Evolutionary conservation across 2,113 vertebrate genomes (phyloP), one percentile per base, ranked within the genome.

Genomic region (Grammomys surdaster): DNA sequence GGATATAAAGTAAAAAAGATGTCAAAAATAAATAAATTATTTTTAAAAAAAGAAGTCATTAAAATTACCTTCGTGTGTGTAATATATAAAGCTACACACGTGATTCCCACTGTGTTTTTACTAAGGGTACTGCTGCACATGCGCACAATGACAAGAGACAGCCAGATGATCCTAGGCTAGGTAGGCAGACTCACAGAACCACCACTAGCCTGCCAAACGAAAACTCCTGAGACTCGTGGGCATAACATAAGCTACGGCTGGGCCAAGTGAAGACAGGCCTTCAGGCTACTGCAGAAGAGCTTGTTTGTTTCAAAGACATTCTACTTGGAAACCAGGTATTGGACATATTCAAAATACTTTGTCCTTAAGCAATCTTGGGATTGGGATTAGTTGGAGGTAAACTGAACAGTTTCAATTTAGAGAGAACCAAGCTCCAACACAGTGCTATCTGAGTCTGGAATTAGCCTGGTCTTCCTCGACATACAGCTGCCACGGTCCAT

Each of bases 51-150:
- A 89, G 54, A 16, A 46, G 20, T 20, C 43, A 88, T 40, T 86
- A 78, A 93, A 94, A 77, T 93, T 87, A 96, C 60, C 56, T 81
- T 91, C 43, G 46, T 36, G 40, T 54, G 22, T 36, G 14, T 70
- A 82, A 90, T 69, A 81, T 69, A 85, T 69, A 63, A 94, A 95
- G 31, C 28, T n/a, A 81, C 0, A n/a, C 12, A 72, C 9, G 12
- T 65, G 48, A 17, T 72, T 26, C 46, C 7, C 88, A 56, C 40
- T 89, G 51, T 65, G 51, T 33, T 90, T 80, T 58, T 58, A 58
- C n/a, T 20, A 9, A 84, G 46, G 58, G 31, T 4, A 75, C 14
- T 46, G 33, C 17, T 40, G 4, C 40, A 75, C 0, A 4, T 51
- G 33, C 16, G 31, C 14, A 33, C 11, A 9, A 51, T n/a, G 72